Evolutionary conservation across 2,113 vertebrate species (phyloP), one percentile per base, ranked within the genome.

Genomic region (Jaculus jaculus): DNA sequence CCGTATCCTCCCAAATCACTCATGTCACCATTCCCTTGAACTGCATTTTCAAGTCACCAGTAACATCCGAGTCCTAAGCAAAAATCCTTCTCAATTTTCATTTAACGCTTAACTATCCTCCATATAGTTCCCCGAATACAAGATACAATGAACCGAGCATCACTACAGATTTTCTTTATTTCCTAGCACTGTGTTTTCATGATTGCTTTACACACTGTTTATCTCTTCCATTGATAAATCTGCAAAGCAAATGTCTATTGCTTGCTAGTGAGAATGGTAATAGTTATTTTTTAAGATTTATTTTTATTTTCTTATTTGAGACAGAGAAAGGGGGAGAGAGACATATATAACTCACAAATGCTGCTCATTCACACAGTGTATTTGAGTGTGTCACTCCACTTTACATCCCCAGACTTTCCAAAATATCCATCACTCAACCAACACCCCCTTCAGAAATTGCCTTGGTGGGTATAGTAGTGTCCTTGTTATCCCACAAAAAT

Each of bases 321-420:
- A n/a, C n/a, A n/a, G n/a, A n/a, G n/a, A n/a, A n/a, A n/a, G n/a
- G n/a, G n/a, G n/a, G n/a, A n/a, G n/a, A n/a, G n/a, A n/a, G n/a
- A n/a, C n/a, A n/a, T 80, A 88, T 6, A 66, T 88, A 94, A 80
- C 8, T 58, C 58, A 7, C 5, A 32, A 68, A 71, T n/a, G 86
- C 26, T 24, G 37, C 47, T 51, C 78, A 87, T 30, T 92, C 72
- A 92, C 17, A 84, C 68, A 82, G 88, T 30, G 84, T 51, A 91
- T 75, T 73, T 58, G 24, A 84, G 26, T n/a, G 5, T 79, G 73
- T 18, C 63, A 81, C 6, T 37, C 47, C 4, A n/a, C 23, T 65
- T 83, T 85, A 54, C 9, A 15, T 85, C 75, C 2, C 37, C 20
- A 30, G 72, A 13, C 39, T 28, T 39, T 83, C 32, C 47, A 47